Percentiles rank a stretch among this genome's conserved stretches.
These are phyloP conservation scores for Trissonchulus sp. DNA, from an alignment of 2,888 invertebrate genomes.

Conservation along the genomic window DNA sequence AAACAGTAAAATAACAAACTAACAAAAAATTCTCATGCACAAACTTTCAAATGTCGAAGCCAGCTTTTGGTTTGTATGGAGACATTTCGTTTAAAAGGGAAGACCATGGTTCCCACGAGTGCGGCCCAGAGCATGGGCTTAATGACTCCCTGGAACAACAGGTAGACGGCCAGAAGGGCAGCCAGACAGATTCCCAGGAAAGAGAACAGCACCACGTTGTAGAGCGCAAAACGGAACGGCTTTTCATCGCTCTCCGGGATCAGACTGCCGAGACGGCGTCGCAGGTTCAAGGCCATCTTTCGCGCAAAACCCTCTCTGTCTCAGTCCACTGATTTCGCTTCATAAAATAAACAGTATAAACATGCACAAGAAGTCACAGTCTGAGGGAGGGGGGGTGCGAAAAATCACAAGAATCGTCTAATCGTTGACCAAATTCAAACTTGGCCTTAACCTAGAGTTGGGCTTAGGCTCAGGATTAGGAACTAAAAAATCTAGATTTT, in stretches of 20 bases:
- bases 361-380: too few species aligned
- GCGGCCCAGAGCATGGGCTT: slow-evolving; percentile 91
- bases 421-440: too few species aligned
- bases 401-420: too few species aligned
- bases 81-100: slow-evolving; percentile 80
- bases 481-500: too few species aligned
- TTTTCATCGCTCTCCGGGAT: slow-evolving; percentile 73
- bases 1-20: too few species aligned
- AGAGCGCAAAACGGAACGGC: slow-evolving; percentile 82
- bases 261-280: slow-evolving; percentile 33
- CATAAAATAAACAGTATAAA: too few species aligned
- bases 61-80: slow-evolving; percentile 70
- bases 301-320: too few species aligned
- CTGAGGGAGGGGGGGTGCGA: too few species aligned
- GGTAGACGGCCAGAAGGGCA: slow-evolving; percentile 70
- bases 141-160: slow-evolving; percentile 56
- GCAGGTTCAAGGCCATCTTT: neutral
- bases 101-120: slow-evolving; percentile 90
- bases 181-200: slow-evolving; percentile 60
- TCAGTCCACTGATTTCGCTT: too few species aligned
- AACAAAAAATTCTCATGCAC: too few species aligned
- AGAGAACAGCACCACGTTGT: slow-evolving; percentile 76
- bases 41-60: slow-evolving; percentile 51
- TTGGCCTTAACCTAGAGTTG: too few species aligned
- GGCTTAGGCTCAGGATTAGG: too few species aligned